These are phyloP conservation scores for Borostomias antarcticus DNA, from an alignment of 2,797 vertebrate genomes.

Conservation along the genomic window DNA sequence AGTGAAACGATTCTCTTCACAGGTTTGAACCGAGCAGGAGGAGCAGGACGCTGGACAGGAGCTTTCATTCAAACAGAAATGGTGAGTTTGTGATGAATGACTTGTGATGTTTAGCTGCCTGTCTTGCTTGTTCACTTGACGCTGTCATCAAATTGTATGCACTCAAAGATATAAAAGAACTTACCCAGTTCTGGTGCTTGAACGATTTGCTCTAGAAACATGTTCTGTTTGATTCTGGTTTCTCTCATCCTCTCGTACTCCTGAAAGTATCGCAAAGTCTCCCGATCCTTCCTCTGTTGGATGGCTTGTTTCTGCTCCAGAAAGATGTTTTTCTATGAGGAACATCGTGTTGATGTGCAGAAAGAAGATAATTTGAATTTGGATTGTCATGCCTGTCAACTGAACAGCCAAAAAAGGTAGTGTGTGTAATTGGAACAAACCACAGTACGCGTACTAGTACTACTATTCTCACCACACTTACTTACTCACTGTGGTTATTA, in stretches of 20 bases:
- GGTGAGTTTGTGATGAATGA: background rate
- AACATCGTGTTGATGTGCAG: background rate
- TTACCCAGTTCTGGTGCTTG: background rate
- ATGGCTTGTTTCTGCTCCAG: conserved; percentile 11
- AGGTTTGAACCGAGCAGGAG: background rate
- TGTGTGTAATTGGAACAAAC: no score
- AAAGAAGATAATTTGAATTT: background rate
- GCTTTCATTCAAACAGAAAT: background rate
- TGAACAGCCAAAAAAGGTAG: background rate
- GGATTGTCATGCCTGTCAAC: background rate
- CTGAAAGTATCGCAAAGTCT: background rate
- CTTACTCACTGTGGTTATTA: no score
- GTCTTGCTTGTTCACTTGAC: background rate
- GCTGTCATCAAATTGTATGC: background rate
- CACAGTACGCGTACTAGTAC: no score
- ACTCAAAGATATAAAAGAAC: background rate
- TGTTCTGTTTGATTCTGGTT: background rate
- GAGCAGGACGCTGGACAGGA: background rate
- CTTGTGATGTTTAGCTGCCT: background rate
- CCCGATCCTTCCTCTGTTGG: background rate
- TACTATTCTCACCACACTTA: no score
- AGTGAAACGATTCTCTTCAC: background rate
- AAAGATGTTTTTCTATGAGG: conserved; percentile 7
- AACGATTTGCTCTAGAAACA: background rate
- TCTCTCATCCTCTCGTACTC: background rate